Percentiles rank a stretch among this genome's conserved stretches.
Evolutionary conservation across 2,113 vertebrate species (phyloP).

Genomic region (Cygnus buccinator): DNA sequence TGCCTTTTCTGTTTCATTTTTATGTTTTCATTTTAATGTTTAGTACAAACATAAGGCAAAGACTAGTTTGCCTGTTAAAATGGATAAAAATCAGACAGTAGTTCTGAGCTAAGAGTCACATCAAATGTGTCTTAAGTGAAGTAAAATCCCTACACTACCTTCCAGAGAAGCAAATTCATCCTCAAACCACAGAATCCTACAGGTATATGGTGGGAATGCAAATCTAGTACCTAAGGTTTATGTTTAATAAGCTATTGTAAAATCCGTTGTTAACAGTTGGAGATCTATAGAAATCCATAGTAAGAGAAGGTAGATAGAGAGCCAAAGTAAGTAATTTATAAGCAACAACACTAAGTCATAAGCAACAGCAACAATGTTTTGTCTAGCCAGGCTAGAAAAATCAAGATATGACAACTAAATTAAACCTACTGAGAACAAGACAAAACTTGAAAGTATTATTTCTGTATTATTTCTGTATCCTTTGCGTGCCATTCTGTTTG

Average conservation of each 20-base stretch:
- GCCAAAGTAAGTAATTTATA: background rate
- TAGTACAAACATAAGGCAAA: background rate
- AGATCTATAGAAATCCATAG: background rate
- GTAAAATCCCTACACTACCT: background rate
- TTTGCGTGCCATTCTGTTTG: rapidly evolving
- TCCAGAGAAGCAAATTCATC: background rate
- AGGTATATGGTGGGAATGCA: background rate
- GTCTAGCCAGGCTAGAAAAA: background rate
- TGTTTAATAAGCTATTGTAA: background rate
- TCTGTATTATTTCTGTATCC: background rate
- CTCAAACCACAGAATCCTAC: background rate
- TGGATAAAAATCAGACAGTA: background rate
- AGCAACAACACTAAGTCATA: background rate
- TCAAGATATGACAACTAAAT: background rate
- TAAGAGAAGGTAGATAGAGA: background rate
- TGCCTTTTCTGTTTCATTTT: background rate
- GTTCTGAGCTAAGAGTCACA: background rate
- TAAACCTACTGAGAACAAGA: background rate
- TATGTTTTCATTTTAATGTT: background rate
- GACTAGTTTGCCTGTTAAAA: background rate
- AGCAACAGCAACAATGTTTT: background rate
- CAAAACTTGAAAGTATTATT: background rate
- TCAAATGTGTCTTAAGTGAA: background rate
- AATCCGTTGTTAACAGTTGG: background rate
- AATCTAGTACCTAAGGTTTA: background rate